Evolutionary conservation across 2,888 invertebrate genomes (phyloP).

Genomic region (Andrena haemorrhoa): DNA sequence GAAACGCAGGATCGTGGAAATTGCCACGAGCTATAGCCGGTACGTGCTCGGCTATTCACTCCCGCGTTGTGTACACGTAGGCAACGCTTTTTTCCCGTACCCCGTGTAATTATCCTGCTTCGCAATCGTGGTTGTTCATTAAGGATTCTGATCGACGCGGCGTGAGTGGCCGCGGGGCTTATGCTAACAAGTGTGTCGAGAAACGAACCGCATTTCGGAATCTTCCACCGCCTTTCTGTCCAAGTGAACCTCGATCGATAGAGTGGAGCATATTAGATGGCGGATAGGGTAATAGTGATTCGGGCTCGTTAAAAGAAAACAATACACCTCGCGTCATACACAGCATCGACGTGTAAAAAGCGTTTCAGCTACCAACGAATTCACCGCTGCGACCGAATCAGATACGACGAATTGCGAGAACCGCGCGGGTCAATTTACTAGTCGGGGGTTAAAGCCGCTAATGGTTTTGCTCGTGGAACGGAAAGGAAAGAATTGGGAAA

Average conservation of each 20-base stretch:
- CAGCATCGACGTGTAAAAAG: neutral
- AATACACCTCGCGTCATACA: neutral
- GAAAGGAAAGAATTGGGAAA: neutral
- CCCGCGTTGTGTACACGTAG: conserved; percentile 9
- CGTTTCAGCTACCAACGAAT: neutral
- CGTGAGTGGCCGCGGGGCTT: neutral
- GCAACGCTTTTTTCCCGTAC: neutral
- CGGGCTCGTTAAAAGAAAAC: neutral
- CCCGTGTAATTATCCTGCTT: conserved; percentile 23
- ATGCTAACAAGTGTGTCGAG: conserved; percentile 18
- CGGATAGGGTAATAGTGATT: conserved; percentile 7
- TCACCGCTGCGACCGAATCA: neutral
- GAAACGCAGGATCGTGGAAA: conserved; percentile 65
- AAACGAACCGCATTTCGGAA: conserved; percentile 1
- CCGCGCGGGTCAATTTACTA: neutral
- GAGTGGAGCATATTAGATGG: neutral
- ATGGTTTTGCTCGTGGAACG: neutral
- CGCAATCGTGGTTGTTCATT: conserved; percentile 18
- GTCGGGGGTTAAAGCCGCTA: conserved; percentile 1
- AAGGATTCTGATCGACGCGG: conserved; percentile 24
- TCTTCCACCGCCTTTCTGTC: neutral
- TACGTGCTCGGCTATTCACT: conserved; percentile 13
- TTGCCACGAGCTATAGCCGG: conserved; percentile 37
- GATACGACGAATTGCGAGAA: neutral
- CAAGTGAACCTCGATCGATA: neutral